Conservation (phyloP, 2,797 vertebrate species). For the Buphagus erythrorhynchus region DNA sequence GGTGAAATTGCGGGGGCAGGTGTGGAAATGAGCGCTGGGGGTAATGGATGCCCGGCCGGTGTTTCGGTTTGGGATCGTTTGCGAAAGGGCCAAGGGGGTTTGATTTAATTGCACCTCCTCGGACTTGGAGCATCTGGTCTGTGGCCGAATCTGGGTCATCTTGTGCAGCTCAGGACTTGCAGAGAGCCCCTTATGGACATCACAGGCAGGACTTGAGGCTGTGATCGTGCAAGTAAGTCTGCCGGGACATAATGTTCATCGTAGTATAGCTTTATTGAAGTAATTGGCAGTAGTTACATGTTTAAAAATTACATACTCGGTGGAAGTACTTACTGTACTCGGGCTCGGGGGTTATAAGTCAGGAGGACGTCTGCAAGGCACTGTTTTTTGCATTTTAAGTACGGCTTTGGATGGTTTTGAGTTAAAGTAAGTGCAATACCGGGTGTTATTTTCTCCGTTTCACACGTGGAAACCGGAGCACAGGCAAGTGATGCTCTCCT, state of each 20-base stretch:
- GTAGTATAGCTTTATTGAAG: not conserved
- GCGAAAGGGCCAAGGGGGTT: rapidly evolving
- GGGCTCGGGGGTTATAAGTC: rapidly evolving
- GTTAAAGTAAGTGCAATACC: not conserved
- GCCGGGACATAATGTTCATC: not conserved
- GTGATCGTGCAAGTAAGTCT: too few relatives aligned
- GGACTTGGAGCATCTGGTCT: rapidly evolving
- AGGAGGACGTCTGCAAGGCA: rapidly evolving
- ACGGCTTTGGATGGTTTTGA: not conserved
- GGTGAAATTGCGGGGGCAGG: rapidly evolving
- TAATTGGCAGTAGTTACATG: rapidly evolving
- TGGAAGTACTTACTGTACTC: not conserved
- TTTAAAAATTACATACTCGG: rapidly evolving
- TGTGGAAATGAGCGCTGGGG: rapidly evolving
- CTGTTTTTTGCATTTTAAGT: not conserved
- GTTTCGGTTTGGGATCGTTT: rapidly evolving
- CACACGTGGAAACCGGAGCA: rapidly evolving
- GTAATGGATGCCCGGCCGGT: rapidly evolving
- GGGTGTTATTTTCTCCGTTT: not conserved
- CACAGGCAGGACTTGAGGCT: not conserved
- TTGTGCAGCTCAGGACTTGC: not conserved
- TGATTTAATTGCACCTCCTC: not conserved
- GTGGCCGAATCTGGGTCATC: not conserved
- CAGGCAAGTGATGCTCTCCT: not conserved
- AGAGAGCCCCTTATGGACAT: rapidly evolving